Evolutionary conservation across 1,140 invertebrate species (phyloP).

Genomic region (Cataglyphis hispanica): DNA sequence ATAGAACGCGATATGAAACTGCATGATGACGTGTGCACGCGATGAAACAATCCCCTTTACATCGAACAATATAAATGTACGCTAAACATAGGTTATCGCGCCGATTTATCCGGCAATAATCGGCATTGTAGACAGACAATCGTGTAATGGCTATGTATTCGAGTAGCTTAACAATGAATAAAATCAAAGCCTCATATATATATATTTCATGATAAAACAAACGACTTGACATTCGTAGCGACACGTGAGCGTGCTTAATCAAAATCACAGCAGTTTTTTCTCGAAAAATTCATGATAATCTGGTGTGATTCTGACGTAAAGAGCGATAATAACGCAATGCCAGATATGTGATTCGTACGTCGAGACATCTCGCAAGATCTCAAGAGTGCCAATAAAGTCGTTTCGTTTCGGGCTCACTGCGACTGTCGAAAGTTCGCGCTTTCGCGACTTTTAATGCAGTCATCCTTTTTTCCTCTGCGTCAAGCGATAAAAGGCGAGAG

Average conservation of each 20-base stretch:
- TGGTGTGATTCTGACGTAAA: background rate
- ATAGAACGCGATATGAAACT: constrained; percentile 1
- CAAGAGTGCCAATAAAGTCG: background rate
- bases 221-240: background rate
- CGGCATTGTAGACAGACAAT: background rate
- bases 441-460: constrained; percentile 47
- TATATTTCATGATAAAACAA: background rate
- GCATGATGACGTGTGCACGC: background rate
- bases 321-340: constrained; percentile 13
- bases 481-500: constrained; percentile 42
- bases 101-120: constrained; percentile 36
- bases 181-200: background rate
- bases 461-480: constrained; percentile 44
- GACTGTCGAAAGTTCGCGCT: background rate
- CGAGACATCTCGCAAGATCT: background rate
- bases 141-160: constrained; percentile 34
- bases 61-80: background rate
- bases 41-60: background rate
- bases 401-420: background rate
- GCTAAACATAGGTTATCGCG: constrained; percentile 31
- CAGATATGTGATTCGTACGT: constrained; percentile 3
- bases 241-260: constrained; percentile 28
- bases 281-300: background rate
- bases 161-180: background rate
- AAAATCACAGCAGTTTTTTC: background rate